Evolutionary conservation across 2,888 invertebrate species (phyloP), one percentile per base, ranked within the genome.

Genomic region (Plemyria rubiginata): DNA sequence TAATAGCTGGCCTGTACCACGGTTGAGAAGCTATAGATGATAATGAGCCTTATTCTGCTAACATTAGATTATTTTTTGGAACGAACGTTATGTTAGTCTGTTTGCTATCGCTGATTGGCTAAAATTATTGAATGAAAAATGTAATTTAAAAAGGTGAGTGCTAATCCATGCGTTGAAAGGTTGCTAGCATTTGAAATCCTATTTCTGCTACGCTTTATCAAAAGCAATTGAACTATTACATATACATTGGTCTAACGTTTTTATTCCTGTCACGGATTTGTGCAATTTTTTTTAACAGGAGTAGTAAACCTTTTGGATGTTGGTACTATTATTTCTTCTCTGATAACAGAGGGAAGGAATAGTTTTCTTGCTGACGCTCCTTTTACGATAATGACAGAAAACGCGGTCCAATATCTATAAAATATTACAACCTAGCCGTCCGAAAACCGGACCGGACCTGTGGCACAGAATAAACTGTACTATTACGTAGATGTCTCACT

Each of bases 291-390:
- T 0, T 32, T 11, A 38, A 11, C 11, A 38, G 0, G 13, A 52
- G 62, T n/a, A 52, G 63, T n/a, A n/a, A 59, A 63, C 16, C 16
- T 22, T 40, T 15, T 16, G 8, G 5, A 40, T 0, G 32, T 36
- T 16, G 32, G 3, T 45, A 55, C 63, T 55, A 15, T 52, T 55
- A 51, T 13, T 32, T 59, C 46, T 41, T 41, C 63, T 54, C 43
- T 32, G 46, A 6, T 41, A 59, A 60, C 90, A 89, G 85, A 87
- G 75, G 84, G 82, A 85, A 83, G 83, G 88, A 90, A 91, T 90
- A 90, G 92, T 92, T 92, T 92, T 91, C 90, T 87, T 90, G 91
- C 90, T 90, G 91, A 91, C 88, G 88, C 86, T 92, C 85, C 89
- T 90, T 91, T 91, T 90, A 90, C 90, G 90, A 90, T 92, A 92